Conservation (phyloP, 2,888 invertebrate genomes). For the Leucoptera coffeella region DNA sequence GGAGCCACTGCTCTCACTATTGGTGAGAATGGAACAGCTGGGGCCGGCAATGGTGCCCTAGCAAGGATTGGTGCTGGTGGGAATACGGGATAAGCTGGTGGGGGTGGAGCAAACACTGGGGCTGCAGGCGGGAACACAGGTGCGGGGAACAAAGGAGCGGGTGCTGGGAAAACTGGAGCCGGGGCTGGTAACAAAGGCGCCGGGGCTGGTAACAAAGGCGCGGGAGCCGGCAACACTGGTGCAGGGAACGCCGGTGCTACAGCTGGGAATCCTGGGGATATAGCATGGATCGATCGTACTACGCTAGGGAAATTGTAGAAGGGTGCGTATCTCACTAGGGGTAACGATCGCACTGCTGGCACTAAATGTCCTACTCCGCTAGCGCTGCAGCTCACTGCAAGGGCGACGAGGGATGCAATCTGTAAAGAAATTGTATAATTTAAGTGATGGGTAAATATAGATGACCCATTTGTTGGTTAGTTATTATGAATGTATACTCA, state of each 20-base stretch:
- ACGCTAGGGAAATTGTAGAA: slow-evolving; percentile 38
- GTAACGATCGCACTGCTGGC: slow-evolving; percentile 24
- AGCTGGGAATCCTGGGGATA: slow-evolving; percentile 11
- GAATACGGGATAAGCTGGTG: slow-evolving; percentile 1
- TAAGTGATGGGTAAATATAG: background rate
- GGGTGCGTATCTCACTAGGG: slow-evolving; percentile 38
- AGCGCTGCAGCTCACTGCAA: slow-evolving; percentile 36
- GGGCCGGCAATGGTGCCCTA: slow-evolving; percentile 1
- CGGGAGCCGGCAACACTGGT: slow-evolving; percentile 13
- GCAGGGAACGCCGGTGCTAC: slow-evolving; percentile 10
- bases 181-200: slow-evolving; percentile 5
- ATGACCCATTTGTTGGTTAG: background rate
- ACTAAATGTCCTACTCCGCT: slow-evolving; percentile 30
- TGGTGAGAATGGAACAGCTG: slow-evolving; percentile 8
- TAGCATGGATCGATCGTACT: slow-evolving; percentile 32
- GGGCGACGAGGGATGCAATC: slow-evolving; percentile 19
- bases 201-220: slow-evolving; percentile 7
- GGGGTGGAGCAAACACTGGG: slow-evolving; percentile 3
- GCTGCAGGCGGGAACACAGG: slow-evolving; percentile 5
- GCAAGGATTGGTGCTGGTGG: slow-evolving; percentile 1
- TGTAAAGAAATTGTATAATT: slow-evolving; percentile 12
- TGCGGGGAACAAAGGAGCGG: slow-evolving; percentile 4
- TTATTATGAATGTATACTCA: slow-evolving; percentile 16
- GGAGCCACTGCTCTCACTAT: slow-evolving; percentile 7
- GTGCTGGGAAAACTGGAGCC: slow-evolving; percentile 4